Evolutionary conservation across 2,888 invertebrate genomes (phyloP).

Genomic region (Oegoconia quadripuncta): DNA sequence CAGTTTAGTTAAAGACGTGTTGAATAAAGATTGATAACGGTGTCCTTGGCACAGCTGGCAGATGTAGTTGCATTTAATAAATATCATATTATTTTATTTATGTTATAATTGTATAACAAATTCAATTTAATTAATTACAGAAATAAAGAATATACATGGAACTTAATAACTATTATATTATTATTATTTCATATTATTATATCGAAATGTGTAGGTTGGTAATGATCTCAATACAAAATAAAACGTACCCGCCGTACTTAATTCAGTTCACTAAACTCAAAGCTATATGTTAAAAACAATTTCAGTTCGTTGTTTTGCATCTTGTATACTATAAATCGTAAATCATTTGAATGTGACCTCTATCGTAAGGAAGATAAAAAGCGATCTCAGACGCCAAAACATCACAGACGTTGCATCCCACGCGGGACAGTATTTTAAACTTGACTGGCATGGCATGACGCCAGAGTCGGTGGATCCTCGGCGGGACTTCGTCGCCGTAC

Average conservation of each 20-base stretch:
- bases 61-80: no score
- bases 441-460: slow-evolving; percentile 50
- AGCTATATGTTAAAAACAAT: no score
- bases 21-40: slow-evolving; percentile 1
- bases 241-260: no score
- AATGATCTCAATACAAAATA: no score
- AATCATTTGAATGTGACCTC: slow-evolving; percentile 9
- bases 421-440: slow-evolving; percentile 53
- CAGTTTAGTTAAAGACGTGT: neutral
- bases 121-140: no score
- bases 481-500: slow-evolving; percentile 23
- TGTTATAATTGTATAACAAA: no score
- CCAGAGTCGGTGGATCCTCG: slow-evolving; percentile 46
- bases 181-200: no score
- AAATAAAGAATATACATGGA: no score
- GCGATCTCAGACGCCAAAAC: slow-evolving; percentile 25
- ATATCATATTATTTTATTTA: no score
- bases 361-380: slow-evolving; percentile 2
- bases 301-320: neutral
- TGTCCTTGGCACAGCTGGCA: slow-evolving; percentile 2
- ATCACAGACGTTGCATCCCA: slow-evolving; percentile 30
- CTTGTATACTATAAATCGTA: slow-evolving; percentile 3
- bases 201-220: no score
- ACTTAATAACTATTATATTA: no score
- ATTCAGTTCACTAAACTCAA: no score